Conservation (phyloP, 2,888 invertebrate species). For the Melieria omissa region DNA sequence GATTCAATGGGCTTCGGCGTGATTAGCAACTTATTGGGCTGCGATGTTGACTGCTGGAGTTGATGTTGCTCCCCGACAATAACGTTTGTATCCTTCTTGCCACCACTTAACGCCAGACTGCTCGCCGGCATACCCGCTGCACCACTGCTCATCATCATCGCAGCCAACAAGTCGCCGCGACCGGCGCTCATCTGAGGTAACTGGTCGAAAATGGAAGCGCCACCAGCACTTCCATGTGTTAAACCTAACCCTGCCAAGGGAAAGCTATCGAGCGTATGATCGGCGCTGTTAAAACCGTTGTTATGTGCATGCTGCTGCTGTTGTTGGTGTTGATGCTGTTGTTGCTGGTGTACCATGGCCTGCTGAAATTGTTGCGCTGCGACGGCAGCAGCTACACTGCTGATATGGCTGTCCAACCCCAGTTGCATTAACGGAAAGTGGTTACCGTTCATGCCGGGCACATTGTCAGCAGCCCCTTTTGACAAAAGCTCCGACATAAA, state of each 20-base stretch:
- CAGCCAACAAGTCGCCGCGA: slow-evolving; percentile 50
- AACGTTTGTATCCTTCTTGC: slow-evolving; percentile 47
- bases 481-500: slow-evolving; percentile 64
- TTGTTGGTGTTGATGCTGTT: slow-evolving; percentile 58
- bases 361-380: slow-evolving; percentile 45
- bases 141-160: slow-evolving; percentile 55
- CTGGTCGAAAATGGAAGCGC: slow-evolving; percentile 62
- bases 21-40: slow-evolving; percentile 69
- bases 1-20: slow-evolving; percentile 77
- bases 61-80: slow-evolving; percentile 44
- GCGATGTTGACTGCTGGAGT: slow-evolving; percentile 52
- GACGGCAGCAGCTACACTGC: slow-evolving; percentile 52
- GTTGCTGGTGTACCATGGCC: slow-evolving; percentile 46
- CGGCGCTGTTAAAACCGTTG: slow-evolving; percentile 61
- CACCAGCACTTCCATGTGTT: slow-evolving; percentile 43
- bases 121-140: slow-evolving; percentile 44
- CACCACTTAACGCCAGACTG: slow-evolving; percentile 42
- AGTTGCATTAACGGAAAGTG: slow-evolving; percentile 61
- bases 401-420: slow-evolving; percentile 52
- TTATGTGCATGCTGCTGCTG: slow-evolving; percentile 58
- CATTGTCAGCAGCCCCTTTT: slow-evolving; percentile 56
- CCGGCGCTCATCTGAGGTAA: slow-evolving; percentile 50
- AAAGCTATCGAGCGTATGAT: slow-evolving; percentile 60
- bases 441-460: slow-evolving; percentile 62
- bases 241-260: slow-evolving; percentile 57